A percentile compares a stretch with the other conserved stretches of the same genome.
Conservation (phyloP, 1,140 invertebrate species). For the Drosophila rhopaloa region DNA sequence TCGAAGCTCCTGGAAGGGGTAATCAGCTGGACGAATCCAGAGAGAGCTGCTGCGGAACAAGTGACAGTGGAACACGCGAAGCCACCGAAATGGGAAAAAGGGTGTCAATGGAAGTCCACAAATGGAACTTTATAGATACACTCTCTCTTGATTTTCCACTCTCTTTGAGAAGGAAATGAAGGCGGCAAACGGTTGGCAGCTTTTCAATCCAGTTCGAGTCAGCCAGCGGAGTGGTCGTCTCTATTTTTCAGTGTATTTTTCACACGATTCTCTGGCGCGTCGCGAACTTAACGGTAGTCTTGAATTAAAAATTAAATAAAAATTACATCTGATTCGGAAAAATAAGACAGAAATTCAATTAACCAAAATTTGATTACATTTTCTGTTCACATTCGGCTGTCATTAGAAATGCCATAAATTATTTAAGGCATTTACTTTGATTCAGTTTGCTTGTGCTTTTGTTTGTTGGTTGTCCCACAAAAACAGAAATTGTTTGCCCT, state of each 20-base stretch:
- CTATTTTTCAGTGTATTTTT: constrained; percentile 10
- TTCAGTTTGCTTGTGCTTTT: constrained; percentile 45
- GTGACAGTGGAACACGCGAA: constrained; percentile 16
- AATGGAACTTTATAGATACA: constrained; percentile 68
- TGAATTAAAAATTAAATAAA: constrained; percentile 22
- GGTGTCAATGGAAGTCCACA: constrained; percentile 77
- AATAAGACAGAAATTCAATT: constrained; percentile 4
- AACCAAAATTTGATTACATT: constrained; percentile 13
- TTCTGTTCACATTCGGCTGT: constrained; percentile 7
- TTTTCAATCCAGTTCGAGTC: constrained; percentile 81
- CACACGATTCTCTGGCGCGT: constrained; percentile 34
- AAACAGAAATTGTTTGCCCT: constrained; percentile 73
- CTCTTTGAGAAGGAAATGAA: constrained; percentile 15
- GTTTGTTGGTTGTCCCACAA: constrained; percentile 61
- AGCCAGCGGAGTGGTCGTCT: constrained; percentile 67
- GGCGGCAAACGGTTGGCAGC: constrained; percentile 40
- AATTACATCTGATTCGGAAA: neutral
- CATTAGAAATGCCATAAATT: constrained; percentile 66
- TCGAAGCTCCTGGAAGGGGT: constrained; percentile 14
- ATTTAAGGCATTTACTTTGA: constrained; percentile 76
- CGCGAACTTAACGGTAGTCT: constrained; percentile 43
- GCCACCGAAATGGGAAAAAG: constrained; percentile 49
- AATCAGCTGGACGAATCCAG: constrained; percentile 59
- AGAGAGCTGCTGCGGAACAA: constrained; percentile 11
- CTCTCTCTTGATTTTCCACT: constrained; percentile 14